Evolutionary conservation across 2,797 vertebrate genomes (phyloP), one percentile per base, ranked within the genome.

Genomic region (Rhinophrynus dorsalis): DNA sequence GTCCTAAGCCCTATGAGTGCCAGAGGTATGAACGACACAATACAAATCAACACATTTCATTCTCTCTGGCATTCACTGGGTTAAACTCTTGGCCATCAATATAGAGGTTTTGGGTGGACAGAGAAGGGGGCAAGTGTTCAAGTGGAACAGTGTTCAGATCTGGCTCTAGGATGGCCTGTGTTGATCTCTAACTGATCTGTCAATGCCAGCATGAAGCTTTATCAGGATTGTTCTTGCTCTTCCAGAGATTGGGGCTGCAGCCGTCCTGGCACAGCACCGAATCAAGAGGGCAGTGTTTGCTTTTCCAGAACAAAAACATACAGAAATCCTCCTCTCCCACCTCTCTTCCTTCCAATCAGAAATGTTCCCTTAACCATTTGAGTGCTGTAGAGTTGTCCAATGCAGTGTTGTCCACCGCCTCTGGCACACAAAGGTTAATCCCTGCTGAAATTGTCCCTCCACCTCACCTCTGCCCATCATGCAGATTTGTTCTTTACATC

Each of bases 221-320:
- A 15, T 52, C 21, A 7, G 27, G 21, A 27, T 56, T 32, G 7
- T 47, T 56, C 6, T 17, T 63, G 59, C 26, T 26, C 24, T 71
- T 27, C 20, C 26, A 20, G 18, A 56, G 24, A 50, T 64, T 64
- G 40, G 40, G 11, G 32, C 60, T 71, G 68, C 60, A 42, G 62
- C 68, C 62, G 68, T 71, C 62, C 68, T 71, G 68, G 68, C 68
- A 57, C 51, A 1, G 51, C 51, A 64, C 68, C 51, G 68, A 71
- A 71, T 56, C 68, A 71, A 71, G 68, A 71, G 68, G 68, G 68
- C 68, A 71, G 68, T 71, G 68, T 71, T 71, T 57, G 68, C 68
- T 64, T 71, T 64, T 64, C 50, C 29, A 63, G 68, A 57, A 57
- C 51, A 71, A 64, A 71, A 64, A 64, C 60, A 50, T 32, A 48